phyloP scores from a whole-genome alignment of 2,888 invertebrate genomes.

The Rotaria magnacalcarata region DNA sequence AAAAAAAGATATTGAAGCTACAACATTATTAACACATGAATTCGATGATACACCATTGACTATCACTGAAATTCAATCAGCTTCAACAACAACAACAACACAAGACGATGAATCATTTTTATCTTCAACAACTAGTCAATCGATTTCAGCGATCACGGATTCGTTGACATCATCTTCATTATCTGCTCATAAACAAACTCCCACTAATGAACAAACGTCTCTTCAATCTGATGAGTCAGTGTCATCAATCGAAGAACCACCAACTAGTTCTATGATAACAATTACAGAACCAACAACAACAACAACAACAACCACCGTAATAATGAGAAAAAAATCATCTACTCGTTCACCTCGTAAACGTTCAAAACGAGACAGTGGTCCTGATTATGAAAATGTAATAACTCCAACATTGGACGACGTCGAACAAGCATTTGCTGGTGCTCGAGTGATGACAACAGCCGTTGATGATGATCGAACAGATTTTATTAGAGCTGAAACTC shows the following conservation, averaged over 20 bases:
- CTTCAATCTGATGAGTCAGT: not conserved
- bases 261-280: not conserved
- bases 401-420: not conserved
- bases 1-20: constrained; percentile 31
- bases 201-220: not conserved
- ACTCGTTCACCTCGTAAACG: constrained; percentile 26
- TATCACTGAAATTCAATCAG: not conserved
- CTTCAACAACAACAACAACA: not conserved
- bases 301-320: not conserved
- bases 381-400: not conserved
- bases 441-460: not conserved
- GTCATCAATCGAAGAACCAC: not conserved
- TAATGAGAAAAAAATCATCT: not conserved
- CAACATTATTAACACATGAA: constrained; percentile 10
- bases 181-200: not conserved
- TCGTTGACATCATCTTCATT: not conserved
- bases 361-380: constrained; percentile 32
- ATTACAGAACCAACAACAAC: not conserved
- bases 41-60: not conserved
- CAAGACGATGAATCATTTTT: not conserved
- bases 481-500: not conserved
- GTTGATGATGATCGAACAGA: not conserved
- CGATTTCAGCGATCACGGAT: not conserved
- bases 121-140: too few species aligned
- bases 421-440: not conserved